A percentile compares a stretch with the other conserved stretches of the same genome.
Conservation (phyloP, 2,797 vertebrate species). For the Muscicapa striata region DNA sequence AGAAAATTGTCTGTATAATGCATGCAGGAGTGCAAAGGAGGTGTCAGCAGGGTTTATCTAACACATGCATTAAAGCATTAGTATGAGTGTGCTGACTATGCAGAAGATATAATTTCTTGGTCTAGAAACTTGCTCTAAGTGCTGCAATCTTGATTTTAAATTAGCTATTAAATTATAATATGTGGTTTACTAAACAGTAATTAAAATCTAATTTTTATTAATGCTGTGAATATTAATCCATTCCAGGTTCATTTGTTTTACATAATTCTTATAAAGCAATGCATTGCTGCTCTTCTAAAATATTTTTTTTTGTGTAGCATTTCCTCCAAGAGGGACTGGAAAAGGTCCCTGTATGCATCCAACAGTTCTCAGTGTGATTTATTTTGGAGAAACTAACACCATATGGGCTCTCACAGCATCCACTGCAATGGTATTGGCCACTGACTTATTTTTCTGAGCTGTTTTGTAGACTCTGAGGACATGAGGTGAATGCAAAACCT, state of each 20-base stretch:
- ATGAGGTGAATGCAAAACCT: slow-evolving; percentile 49
- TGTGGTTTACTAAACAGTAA: slow-evolving; percentile 43
- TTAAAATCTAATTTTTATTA: slow-evolving; percentile 62
- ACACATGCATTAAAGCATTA: background rate
- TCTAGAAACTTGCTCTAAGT: slow-evolving; percentile 2
- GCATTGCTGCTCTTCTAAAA: background rate
- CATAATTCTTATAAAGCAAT: background rate
- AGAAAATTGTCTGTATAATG: background rate
- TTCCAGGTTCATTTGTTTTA: background rate
- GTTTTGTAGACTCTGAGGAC: slow-evolving; percentile 8
- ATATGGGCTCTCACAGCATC: slow-evolving; percentile 15
- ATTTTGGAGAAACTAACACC: slow-evolving; percentile 47
- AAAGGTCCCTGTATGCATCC: background rate
- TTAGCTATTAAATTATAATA: slow-evolving; percentile 47
- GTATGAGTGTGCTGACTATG: background rate
- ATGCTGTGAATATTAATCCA: slow-evolving; percentile 42
- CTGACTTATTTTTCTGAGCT: slow-evolving; percentile 37
- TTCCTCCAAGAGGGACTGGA: background rate
- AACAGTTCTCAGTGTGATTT: slow-evolving; percentile 33
- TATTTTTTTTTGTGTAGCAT: background rate
- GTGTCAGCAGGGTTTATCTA: background rate
- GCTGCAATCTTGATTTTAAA: slow-evolving; percentile 44
- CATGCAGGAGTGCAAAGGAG: background rate
- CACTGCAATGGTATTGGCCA: slow-evolving; percentile 16
- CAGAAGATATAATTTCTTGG: background rate